Evolutionary conservation across 2,113 vertebrate genomes (phyloP).

Genomic region (Pelecanus crispus): DNA sequence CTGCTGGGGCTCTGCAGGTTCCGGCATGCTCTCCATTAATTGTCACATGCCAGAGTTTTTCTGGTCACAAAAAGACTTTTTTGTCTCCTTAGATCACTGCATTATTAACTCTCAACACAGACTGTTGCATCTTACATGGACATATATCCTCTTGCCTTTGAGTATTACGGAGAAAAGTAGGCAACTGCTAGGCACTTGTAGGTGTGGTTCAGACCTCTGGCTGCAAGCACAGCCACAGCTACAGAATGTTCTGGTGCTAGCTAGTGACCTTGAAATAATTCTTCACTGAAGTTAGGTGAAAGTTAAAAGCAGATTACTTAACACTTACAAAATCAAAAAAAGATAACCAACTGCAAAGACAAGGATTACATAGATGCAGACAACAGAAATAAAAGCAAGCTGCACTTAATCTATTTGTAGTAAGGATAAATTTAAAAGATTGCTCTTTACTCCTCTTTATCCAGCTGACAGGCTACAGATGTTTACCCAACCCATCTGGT

Average conservation of each 20-base stretch:
- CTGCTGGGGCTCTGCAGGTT: neutral
- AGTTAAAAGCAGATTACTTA: neutral
- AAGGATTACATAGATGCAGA: rapidly evolving
- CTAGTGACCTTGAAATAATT: neutral
- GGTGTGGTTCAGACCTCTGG: neutral
- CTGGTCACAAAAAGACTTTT: neutral
- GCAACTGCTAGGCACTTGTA: neutral
- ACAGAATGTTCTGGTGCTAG: neutral
- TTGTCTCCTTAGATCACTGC: neutral
- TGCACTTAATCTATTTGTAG: neutral
- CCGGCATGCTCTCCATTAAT: neutral
- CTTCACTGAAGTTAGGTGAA: neutral
- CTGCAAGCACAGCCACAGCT: neutral
- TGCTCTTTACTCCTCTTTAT: neutral
- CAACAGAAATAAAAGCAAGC: neutral
- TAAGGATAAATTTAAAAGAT: neutral
- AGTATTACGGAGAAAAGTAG: neutral
- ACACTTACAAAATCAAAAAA: neutral
- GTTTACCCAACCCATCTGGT: neutral
- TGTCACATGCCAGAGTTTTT: neutral
- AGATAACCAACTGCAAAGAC: neutral
- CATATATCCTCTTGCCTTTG: neutral
- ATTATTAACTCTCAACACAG: neutral
- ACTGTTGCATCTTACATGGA: neutral
- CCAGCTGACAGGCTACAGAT: neutral